Base-by-base conservation (phyloP, 2,797 vertebrate genomes). In the Allobates femoralis region DNA sequence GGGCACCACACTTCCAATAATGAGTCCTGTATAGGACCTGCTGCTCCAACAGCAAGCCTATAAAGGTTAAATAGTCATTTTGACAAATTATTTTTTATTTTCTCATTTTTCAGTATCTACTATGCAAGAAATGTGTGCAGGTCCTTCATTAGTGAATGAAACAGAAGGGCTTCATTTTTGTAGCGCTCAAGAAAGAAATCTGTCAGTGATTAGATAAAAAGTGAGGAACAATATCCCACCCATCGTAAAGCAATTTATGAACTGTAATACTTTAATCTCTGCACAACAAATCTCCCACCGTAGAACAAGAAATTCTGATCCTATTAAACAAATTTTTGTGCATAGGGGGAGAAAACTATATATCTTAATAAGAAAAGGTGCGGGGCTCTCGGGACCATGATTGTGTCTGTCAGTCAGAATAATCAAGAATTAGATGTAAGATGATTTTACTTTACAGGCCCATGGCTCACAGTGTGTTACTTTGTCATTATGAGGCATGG, bases 171-270 rank as follows among this genome's bases (percentile, higher is more conserved):
- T 62, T 79, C 64, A 60, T 79, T 79, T 60, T 37, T 60, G 4
- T 11, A 60, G 55, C 15, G 32, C 21, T 41, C 56, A 60, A 56
- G 21, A 62, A 56, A 56, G 18, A 74, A 87, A 83, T 87, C 81
- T 79, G 50, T 69, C 37, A n/a, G 66, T 80, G 86, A 87, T 87
- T 84, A 84, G 76, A 87, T 87, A 67, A 83, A 60, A 56, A 34
- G 32, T 58, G 46, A 79, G 34, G 56, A 87, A 87, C 86, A 87
- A 87, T 87, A 87, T 87, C 86, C 86, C 86, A 84, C 86, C 86
- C 46, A 87, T 87, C 26, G 86, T 30, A 84, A 75, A 79, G 86
- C 80, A 74, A 84, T 84, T 87, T 84, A 64, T 80, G 77, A 67
- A 64, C 55, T 66, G 69, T 87, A 87, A 87, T 87, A 80, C 86